Percentiles rank a stretch among this genome's conserved stretches.
phyloP scores from a whole-genome alignment of 2,888 invertebrate genomes.

The Metellina segmentata region DNA sequence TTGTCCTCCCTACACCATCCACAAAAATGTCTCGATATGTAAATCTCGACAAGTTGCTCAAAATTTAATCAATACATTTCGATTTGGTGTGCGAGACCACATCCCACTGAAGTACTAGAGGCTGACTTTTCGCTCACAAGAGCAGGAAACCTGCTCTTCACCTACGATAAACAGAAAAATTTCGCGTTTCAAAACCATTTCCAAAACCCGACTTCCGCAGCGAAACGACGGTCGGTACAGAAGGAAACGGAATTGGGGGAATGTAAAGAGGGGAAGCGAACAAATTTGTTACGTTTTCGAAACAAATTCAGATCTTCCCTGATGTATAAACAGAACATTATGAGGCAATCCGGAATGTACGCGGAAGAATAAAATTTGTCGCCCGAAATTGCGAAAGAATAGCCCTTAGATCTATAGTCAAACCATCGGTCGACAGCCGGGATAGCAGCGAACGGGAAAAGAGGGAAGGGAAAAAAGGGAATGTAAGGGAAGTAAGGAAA shows the following conservation, averaged over 20 bases:
- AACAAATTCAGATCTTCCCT: slow-evolving; percentile 67
- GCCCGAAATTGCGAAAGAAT: slow-evolving; percentile 73
- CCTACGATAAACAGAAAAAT: too few relatives aligned
- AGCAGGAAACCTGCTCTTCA: too few relatives aligned
- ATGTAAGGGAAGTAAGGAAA: slow-evolving; percentile 1
- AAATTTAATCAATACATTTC: too few relatives aligned
- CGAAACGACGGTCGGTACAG: neutral
- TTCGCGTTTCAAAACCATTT: neutral
- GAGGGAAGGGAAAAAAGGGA: slow-evolving; percentile 23
- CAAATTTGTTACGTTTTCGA: slow-evolving; percentile 47
- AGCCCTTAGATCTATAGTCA: slow-evolving; percentile 52
- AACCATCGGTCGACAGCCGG: slow-evolving; percentile 55
- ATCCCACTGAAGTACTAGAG: too few relatives aligned
- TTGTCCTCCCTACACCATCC: too few relatives aligned
- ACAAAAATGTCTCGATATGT: too few relatives aligned
- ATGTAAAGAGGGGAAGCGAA: neutral
- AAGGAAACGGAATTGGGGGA: neutral
- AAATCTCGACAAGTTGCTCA: too few relatives aligned
- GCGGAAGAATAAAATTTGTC: slow-evolving; percentile 70
- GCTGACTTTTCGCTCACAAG: too few relatives aligned
- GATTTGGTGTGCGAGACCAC: too few relatives aligned
- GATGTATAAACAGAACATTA: slow-evolving; percentile 75
- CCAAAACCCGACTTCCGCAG: neutral
- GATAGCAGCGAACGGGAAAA: neutral
- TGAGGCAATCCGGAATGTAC: slow-evolving; percentile 69